Base-by-base conservation (phyloP, 1,140 invertebrate species). In the Telenomus remus region DNA sequence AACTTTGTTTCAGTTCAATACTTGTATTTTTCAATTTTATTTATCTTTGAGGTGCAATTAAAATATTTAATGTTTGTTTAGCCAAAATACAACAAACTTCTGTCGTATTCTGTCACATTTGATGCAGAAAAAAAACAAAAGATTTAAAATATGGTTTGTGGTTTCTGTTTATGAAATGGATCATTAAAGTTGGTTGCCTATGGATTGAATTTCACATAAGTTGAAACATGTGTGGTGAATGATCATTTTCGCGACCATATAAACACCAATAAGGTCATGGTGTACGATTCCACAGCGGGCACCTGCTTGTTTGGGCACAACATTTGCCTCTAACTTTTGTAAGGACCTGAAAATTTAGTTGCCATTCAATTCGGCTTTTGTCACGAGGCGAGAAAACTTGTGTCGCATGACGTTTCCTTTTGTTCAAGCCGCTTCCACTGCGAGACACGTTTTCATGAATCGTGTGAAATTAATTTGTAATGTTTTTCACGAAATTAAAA, bases 231-330 rank as follows among this genome's bases (percentile, higher is more conserved):
- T 61, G 61, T 11, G 33, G 3, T 15, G 34, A 56, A 74, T 42
- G 6, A 57, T 73, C n/a, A n/a, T 73, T 55, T 33, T 54, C 15
- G n/a, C 55, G 39, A 12, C 60, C 16, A 65, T 50, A 1, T 0
- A 27, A 34, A 35, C 46, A 42, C 13, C 42, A 1, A 10, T 27
- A 42, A 35, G 37, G 4, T 34, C 0, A 12, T 13, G 14, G 9
- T 44, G 11, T 53, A 46, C n/a, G 15, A 35, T 71, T 46, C 46
- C 44, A 35, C 43, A 44, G 19, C 43, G 39, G 48, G 39, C 50
- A 73, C 70, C 70, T 66, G 59, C 55, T 65, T 59, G 60, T 72
- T 65, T 59, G 44, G 56, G 39, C 14, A 51, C 14, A 71, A 63
- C 57, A 50, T 61, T 70, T 54, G 12, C 43, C 56, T 55, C 4